phyloP scores from a whole-genome alignment of 2,113 vertebrate genomes.

The Nothocercus nigrocapillus region DNA sequence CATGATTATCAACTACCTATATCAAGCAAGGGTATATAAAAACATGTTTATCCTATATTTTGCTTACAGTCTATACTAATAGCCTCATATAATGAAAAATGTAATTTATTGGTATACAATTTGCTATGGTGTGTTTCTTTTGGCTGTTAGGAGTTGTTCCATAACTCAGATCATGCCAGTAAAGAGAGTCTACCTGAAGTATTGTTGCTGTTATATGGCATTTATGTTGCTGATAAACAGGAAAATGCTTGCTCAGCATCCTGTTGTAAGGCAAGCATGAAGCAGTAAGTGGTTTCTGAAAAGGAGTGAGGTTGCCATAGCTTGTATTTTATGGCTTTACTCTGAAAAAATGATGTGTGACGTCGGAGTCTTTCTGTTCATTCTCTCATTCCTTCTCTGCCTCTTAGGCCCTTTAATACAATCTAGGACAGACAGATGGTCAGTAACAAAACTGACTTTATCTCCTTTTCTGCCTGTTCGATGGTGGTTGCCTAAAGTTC shows the following conservation, averaged over 20 bases:
- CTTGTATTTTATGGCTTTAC: slow-evolving; percentile 27
- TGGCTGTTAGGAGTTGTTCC: not conserved
- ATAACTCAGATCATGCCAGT: not conserved
- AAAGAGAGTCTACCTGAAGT: not conserved
- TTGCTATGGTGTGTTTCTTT: not conserved
- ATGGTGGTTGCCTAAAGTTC: not conserved
- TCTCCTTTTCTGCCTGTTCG: not conserved
- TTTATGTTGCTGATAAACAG: not conserved
- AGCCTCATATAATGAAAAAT: not conserved
- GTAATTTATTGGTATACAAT: not conserved
- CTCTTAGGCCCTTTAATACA: not conserved
- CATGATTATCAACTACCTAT: not conserved
- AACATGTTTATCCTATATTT: not conserved
- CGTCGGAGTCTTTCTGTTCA: not conserved
- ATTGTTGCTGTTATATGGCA: not conserved
- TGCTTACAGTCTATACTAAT: not conserved
- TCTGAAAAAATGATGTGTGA: slow-evolving; percentile 37
- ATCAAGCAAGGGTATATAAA: not conserved
- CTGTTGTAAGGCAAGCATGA: not conserved
- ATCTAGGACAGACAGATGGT: not conserved
- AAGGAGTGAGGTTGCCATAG: not conserved
- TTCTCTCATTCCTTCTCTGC: not conserved
- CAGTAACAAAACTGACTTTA: not conserved
- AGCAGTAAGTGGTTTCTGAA: slow-evolving; percentile 24
- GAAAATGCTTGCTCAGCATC: not conserved